Conservation (phyloP, 2,113 vertebrate genomes). For the Corythaeola cristata region DNA sequence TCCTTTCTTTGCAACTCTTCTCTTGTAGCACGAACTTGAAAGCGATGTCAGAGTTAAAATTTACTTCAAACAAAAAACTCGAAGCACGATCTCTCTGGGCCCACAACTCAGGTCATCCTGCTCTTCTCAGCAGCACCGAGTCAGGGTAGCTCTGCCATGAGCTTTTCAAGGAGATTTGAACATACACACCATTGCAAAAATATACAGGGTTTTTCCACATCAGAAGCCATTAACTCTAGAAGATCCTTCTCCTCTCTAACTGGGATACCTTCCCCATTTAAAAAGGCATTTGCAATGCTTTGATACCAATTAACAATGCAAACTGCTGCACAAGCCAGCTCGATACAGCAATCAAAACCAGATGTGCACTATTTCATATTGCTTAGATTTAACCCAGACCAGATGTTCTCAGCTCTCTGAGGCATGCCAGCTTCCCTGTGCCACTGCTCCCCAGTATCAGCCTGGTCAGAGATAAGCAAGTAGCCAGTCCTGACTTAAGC, state of each 20-base stretch:
- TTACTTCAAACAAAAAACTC: not conserved
- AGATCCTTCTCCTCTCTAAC: not conserved
- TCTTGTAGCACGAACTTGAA: not conserved
- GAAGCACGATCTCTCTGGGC: not conserved
- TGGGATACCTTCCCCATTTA: not conserved
- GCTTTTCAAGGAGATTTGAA: not conserved
- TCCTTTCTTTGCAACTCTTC: not conserved
- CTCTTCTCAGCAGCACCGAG: not conserved
- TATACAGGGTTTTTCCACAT: not conserved
- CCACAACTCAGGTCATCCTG: not conserved
- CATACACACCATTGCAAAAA: accelerated
- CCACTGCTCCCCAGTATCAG: not conserved
- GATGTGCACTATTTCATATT: not conserved
- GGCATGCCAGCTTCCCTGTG: not conserved
- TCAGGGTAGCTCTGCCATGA: not conserved
- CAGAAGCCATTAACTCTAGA: not conserved
- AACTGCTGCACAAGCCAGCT: not conserved
- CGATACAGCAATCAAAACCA: not conserved
- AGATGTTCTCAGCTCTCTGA: not conserved
- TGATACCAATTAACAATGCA: not conserved
- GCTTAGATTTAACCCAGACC: not conserved
- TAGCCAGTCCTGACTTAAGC: not conserved
- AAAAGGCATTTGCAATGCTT: not conserved
- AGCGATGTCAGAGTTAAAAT: not conserved
- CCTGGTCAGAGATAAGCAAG: not conserved